Evolutionary conservation across 2,888 invertebrate genomes (phyloP).

Genomic region (Thalpophila matura): DNA sequence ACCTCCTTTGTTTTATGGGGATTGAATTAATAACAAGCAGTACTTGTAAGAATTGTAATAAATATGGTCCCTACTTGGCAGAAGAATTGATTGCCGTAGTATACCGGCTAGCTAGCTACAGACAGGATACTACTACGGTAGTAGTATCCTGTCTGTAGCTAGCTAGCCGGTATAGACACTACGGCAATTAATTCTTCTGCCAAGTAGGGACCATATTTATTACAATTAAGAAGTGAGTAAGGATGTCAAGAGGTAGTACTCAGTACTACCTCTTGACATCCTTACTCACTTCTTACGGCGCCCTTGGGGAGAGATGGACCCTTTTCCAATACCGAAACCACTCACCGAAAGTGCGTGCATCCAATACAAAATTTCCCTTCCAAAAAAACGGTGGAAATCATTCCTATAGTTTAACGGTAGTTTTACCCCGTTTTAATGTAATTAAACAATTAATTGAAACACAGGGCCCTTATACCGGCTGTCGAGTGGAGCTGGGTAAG

Average conservation of each 20-base stretch:
- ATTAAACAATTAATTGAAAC: slow-evolving; percentile 66
- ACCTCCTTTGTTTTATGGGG: too few species aligned
- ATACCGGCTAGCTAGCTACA: neutral
- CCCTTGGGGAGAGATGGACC: slow-evolving; percentile 41
- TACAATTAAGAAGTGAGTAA: too few species aligned
- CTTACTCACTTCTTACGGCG: slow-evolving; percentile 26
- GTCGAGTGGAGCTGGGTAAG: slow-evolving; percentile 47
- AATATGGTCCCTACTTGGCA: slow-evolving; percentile 12
- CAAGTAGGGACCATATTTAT: slow-evolving; percentile 21
- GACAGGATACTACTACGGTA: slow-evolving; percentile 5
- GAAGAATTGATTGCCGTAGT: slow-evolving; percentile 9
- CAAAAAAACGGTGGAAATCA: too few species aligned
- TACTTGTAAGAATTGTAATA: slow-evolving; percentile 1
- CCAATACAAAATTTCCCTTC: slow-evolving; percentile 15
- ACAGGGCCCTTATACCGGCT: slow-evolving; percentile 37
- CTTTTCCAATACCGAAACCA: slow-evolving; percentile 29
- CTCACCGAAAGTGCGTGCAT: slow-evolving; percentile 33
- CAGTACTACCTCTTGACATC: slow-evolving; percentile 38
- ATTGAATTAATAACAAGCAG: neutral
- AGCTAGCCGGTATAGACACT: slow-evolving; percentile 8
- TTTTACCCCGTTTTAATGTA: slow-evolving; percentile 50
- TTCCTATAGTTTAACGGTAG: slow-evolving; percentile 22
- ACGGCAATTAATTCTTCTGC: slow-evolving; percentile 4
- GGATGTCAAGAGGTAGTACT: too few species aligned
- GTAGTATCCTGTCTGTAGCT: slow-evolving; percentile 1